Base-by-base conservation (phyloP, 2,888 invertebrate species). In the Hybos culiciformis region DNA sequence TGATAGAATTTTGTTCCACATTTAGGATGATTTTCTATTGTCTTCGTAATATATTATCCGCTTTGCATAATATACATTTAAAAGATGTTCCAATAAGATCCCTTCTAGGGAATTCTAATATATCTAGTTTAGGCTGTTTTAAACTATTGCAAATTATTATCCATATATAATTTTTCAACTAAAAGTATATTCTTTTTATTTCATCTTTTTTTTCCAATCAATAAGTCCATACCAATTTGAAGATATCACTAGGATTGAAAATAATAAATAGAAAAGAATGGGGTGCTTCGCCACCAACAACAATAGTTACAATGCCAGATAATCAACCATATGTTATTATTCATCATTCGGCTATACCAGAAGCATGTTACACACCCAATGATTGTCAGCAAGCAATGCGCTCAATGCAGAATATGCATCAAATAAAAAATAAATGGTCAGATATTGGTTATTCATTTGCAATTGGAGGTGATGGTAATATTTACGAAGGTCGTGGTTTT, bases 401-500 rank as follows among this genome's bases (percentile, higher is more conserved):
- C 47, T 64, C 66, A 41, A 81, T 83, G 70, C 82, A 83, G 58
- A 60, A 63, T 6, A 72, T 72, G 50, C 82, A 82, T 55, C 75
- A 72, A 54, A 67, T 69, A 26, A 59, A 68, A 33, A 64, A 68
- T 21, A 69, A 62, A 0, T 83, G 80, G 74, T 75, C 72, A 37
- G 82, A 83, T 53, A 79, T 83, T 53, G 82, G 81, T 3, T 73
- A 61, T 55, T 82, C 78, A 56, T 85, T 83, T 58, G 75, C 75
- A 29, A 71, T 83, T n/a, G 83, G 82, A 9, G 77, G 80, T 5
- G 82, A 84, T 52, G 80, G 80, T 1, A 69, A 71, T 1, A 77
- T 73, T 1, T 84, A 82, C 60, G 77, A 76, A 53, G 83, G 81
- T 1, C 70, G 83, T 4, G 82, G 83, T 1, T 85, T 82, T 76